Conservation (phyloP, 2,888 invertebrate species). For the Melipona bicolor region DNA sequence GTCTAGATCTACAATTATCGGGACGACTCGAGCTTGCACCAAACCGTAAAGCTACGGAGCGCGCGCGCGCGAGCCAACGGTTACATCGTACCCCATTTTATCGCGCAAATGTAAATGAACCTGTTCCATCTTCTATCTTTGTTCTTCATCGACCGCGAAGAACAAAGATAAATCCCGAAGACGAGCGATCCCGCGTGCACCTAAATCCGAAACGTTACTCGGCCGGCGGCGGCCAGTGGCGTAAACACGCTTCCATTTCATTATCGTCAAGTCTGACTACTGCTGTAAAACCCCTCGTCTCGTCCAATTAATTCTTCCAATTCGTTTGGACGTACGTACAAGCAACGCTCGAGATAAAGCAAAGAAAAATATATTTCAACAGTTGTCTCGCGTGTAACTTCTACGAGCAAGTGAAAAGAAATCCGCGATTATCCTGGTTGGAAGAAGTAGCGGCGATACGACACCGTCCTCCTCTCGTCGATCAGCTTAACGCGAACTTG, state of each 20-base stretch:
- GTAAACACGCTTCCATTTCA: conserved; percentile 20
- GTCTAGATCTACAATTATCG: conserved; percentile 25
- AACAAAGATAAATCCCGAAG: conserved; percentile 63
- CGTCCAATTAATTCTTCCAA: conserved; percentile 10
- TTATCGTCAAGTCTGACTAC: conserved; percentile 6
- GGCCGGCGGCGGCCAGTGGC: neutral
- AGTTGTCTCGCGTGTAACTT: too few relatives aligned
- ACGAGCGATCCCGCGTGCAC: conserved; percentile 25
- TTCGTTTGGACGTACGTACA: neutral
- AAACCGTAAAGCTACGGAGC: conserved; percentile 45
- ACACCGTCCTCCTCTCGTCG: too few relatives aligned
- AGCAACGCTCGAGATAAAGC: too few relatives aligned
- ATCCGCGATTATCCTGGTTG: too few relatives aligned
- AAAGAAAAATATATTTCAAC: too few relatives aligned
- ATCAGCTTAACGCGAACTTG: too few relatives aligned
- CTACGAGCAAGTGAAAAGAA: too few relatives aligned
- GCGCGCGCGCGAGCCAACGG: conserved; percentile 9
- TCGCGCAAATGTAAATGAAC: conserved; percentile 62
- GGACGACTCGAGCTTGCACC: conserved; percentile 34
- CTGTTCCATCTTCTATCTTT: too few relatives aligned
- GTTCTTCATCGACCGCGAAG: conserved; percentile 44
- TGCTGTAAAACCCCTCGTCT: neutral
- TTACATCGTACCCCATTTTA: conserved; percentile 50
- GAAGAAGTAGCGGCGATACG: too few relatives aligned
- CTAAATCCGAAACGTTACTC: conserved; percentile 35